Percentiles rank a stretch among this genome's conserved stretches.
Evolutionary conservation across 1,140 invertebrate species (phyloP).

Genomic region (Pteromalus puparum): DNA sequence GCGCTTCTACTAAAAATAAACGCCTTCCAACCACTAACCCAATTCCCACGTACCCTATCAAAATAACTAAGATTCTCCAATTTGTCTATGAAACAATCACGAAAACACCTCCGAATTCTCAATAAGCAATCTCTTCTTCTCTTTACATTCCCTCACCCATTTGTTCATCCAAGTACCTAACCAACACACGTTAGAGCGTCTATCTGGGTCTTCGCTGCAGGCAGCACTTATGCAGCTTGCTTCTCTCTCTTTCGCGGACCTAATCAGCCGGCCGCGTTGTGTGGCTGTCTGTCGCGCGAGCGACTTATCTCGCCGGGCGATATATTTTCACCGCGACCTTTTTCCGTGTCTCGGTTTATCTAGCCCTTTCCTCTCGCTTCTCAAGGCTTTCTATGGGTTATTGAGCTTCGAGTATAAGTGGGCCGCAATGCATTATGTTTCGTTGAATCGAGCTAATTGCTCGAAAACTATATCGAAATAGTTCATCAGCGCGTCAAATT

Average conservation of each 20-base stretch:
- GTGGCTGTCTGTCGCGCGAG: conserved; percentile 15
- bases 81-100: no score
- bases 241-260: conserved; percentile 7
- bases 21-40: no score
- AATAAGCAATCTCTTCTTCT: background rate
- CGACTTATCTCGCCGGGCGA: background rate
- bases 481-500: no score
- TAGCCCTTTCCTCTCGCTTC: background rate
- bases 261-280: conserved; percentile 35
- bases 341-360: background rate
- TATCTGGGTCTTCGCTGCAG: conserved; percentile 41
- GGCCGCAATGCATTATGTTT: background rate
- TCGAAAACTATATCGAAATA: no score
- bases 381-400: background rate
- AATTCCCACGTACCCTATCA: no score
- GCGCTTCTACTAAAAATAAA: no score
- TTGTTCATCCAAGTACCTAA: background rate
- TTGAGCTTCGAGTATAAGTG: background rate
- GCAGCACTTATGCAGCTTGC: conserved; percentile 53
- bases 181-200: background rate
- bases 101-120: no score
- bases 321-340: conserved; percentile 1
- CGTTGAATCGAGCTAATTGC: background rate
- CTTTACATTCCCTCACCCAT: background rate
- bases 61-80: no score